Evolutionary conservation across 1,140 invertebrate species (phyloP).

Genomic region (Drosophila punjabiensis): DNA sequence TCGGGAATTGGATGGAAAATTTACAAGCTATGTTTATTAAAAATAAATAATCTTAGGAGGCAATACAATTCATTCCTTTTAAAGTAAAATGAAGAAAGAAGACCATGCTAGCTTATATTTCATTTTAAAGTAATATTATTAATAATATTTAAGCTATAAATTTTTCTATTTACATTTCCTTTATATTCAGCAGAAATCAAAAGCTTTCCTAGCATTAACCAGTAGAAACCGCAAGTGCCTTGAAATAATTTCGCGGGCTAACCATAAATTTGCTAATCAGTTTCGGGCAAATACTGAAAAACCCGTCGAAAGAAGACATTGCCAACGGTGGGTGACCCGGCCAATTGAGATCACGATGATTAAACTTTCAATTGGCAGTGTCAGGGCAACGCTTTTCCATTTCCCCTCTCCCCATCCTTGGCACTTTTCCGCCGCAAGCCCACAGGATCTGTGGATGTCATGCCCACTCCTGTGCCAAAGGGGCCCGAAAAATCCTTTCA

Average conservation of each 20-base stretch:
- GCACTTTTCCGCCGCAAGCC: constrained; percentile 14
- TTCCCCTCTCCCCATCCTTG: background rate
- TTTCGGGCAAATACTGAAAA: constrained; percentile 5
- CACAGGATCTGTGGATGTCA: constrained; percentile 25
- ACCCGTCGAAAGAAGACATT: constrained; percentile 3
- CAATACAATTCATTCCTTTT: background rate
- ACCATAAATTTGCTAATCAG: constrained; percentile 25
- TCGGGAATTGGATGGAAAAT: background rate
- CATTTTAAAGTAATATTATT: background rate
- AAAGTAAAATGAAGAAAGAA: too few species aligned
- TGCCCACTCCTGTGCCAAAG: constrained; percentile 27
- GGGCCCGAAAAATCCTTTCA: constrained; percentile 54
- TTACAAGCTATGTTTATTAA: too few species aligned
- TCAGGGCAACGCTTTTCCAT: constrained; percentile 49
- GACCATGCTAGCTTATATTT: background rate
- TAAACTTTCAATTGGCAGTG: constrained; percentile 59
- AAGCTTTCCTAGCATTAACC: background rate
- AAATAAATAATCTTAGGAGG: background rate
- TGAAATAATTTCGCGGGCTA: constrained; percentile 20
- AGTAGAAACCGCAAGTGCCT: constrained; percentile 1
- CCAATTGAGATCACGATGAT: constrained; percentile 48
- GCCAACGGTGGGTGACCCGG: constrained; percentile 1
- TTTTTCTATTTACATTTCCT: too few species aligned
- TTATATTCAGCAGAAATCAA: background rate
- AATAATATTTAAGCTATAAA: too few species aligned